phyloP scores from a whole-genome alignment of 2,888 invertebrate genomes.

The Dilophus febrilis region DNA sequence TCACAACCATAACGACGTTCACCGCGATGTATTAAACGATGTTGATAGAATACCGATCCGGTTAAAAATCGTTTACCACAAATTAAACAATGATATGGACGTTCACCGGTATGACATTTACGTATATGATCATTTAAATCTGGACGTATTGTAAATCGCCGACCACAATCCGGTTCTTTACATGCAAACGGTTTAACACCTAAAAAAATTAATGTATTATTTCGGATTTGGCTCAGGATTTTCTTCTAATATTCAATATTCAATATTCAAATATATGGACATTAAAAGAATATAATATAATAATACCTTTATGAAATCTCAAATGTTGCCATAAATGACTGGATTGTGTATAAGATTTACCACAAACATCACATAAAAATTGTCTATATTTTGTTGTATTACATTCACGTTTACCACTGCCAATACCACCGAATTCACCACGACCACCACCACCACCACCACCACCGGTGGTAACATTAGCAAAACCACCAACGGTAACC shows the following conservation, averaged over 20 bases:
- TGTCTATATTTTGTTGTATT: slow-evolving; percentile 25
- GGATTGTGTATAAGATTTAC: slow-evolving; percentile 42
- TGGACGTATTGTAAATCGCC: slow-evolving; percentile 43
- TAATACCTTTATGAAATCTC: slow-evolving; percentile 43
- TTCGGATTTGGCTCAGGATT: background rate
- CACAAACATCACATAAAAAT: slow-evolving; percentile 42
- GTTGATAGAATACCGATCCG: slow-evolving; percentile 45
- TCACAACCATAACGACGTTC: slow-evolving; percentile 45
- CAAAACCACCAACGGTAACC: too few species aligned
- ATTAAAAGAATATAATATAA: slow-evolving; percentile 6
- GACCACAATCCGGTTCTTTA: slow-evolving; percentile 38
- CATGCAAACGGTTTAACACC: slow-evolving; percentile 46
- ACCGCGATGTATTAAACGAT: slow-evolving; percentile 42
- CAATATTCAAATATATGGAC: too few species aligned
- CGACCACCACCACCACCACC: too few species aligned
- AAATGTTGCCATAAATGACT: slow-evolving; percentile 49
- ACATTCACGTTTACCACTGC: slow-evolving; percentile 20
- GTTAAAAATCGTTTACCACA: slow-evolving; percentile 44
- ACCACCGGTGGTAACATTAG: too few species aligned
- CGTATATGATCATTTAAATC: slow-evolving; percentile 45
- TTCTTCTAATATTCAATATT: too few species aligned
- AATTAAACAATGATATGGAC: slow-evolving; percentile 42
- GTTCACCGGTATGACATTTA: slow-evolving; percentile 41
- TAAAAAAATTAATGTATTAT: slow-evolving; percentile 18
- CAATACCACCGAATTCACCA: too few species aligned